phyloP scores from a whole-genome alignment of 2,888 invertebrate genomes.

The Dryadula phaetusa region DNA sequence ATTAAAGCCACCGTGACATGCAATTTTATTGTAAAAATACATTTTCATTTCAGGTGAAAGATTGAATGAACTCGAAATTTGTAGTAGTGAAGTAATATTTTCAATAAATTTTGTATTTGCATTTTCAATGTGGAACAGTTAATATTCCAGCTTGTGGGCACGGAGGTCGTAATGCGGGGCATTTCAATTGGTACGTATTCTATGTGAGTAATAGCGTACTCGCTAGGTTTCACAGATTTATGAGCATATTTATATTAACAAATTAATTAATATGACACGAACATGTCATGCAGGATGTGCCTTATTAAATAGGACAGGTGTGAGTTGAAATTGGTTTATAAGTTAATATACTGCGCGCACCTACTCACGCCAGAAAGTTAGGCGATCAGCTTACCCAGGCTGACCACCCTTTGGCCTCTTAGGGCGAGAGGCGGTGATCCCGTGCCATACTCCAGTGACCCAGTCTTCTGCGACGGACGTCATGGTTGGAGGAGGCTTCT shows the following conservation, averaged over 20 bases:
- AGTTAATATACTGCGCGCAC: no score
- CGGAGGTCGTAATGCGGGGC: background rate
- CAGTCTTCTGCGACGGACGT: no score
- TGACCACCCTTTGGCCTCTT: no score
- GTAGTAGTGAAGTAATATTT: background rate
- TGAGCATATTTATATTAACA: background rate
- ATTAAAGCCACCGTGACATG: no score
- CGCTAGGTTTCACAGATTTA: slow-evolving; percentile 9
- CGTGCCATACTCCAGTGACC: no score
- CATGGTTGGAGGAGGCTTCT: no score
- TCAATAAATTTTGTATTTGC: background rate
- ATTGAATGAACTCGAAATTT: background rate
- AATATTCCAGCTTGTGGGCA: slow-evolving; percentile 17
- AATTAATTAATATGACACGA: background rate
- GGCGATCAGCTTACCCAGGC: no score
- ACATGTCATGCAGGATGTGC: no score
- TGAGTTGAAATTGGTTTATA: no score
- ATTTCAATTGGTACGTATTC: slow-evolving; percentile 13
- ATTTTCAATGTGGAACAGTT: slow-evolving; percentile 6
- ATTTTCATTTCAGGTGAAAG: background rate
- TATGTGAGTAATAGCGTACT: background rate
- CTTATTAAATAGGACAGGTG: no score
- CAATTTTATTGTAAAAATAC: background rate
- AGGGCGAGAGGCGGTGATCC: no score
- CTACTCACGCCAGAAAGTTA: no score